These are phyloP conservation scores for Parthenolecanium corni DNA, from an alignment of 2,888 invertebrate species.

Conservation along the genomic window DNA sequence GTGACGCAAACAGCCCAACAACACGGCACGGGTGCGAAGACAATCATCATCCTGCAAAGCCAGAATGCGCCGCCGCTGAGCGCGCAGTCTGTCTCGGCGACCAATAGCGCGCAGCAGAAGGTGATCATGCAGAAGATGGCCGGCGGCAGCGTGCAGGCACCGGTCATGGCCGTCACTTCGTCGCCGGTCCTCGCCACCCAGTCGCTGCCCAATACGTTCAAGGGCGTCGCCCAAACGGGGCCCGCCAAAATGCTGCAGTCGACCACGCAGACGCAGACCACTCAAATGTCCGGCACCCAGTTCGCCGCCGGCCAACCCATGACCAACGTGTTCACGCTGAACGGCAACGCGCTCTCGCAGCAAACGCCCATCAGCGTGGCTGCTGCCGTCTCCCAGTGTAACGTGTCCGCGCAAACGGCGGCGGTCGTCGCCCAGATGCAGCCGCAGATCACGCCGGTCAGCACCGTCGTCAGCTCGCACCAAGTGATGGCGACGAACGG, in stretches of 20 bases:
- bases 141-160: constrained; percentile 30
- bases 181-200: constrained; percentile 9
- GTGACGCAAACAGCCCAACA: constrained; percentile 57
- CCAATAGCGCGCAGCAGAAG: constrained; percentile 29
- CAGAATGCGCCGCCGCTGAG: constrained; percentile 43
- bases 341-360: neutral
- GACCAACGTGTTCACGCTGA: constrained; percentile 3
- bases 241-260: neutral
- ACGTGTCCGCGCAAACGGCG: neutral
- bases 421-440: neutral
- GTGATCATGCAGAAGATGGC: constrained; percentile 33
- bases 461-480: neutral
- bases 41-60: constrained; percentile 58
- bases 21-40: constrained; percentile 52
- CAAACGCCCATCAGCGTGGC: neutral
- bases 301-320: neutral
- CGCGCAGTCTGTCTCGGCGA: constrained; percentile 37
- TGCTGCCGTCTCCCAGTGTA: neutral
- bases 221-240: neutral
- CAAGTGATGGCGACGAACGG: neutral
- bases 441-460: neutral
- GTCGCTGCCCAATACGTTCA: constrained; percentile 12
- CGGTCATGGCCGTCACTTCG: constrained; percentile 29
- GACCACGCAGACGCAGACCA: neutral
- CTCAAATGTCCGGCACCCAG: neutral